These are phyloP conservation scores for Rhinichthys klamathensis DNA, from an alignment of 2,113 vertebrate genomes.

Conservation along the genomic window DNA sequence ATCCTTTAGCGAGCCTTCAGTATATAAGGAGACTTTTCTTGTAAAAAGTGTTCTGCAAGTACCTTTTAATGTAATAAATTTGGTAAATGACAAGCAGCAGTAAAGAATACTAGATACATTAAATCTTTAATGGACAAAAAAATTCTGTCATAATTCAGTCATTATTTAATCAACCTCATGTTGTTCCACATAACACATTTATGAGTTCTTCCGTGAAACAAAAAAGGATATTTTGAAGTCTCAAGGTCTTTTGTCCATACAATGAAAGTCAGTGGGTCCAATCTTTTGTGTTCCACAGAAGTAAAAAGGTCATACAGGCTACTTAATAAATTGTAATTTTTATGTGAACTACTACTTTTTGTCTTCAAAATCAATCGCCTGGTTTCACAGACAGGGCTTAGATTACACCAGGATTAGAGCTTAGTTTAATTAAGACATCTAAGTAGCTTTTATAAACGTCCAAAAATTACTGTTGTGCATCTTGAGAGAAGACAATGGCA, in stretches of 20 bases:
- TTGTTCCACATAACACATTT: background rate
- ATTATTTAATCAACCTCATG: background rate
- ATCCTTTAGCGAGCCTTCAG: too few species aligned
- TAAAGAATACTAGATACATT: background rate
- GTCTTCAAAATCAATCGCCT: too few species aligned
- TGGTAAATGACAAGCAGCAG: background rate
- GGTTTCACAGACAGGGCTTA: too few species aligned
- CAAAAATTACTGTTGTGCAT: too few species aligned
- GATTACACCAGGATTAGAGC: too few species aligned
- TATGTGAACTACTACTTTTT: background rate
- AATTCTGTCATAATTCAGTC: too few species aligned
- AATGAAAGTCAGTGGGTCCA: background rate
- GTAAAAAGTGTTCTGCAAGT: too few species aligned
- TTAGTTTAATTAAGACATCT: too few species aligned
- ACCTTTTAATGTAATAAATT: background rate
- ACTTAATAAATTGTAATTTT: background rate
- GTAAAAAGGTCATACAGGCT: too few species aligned
- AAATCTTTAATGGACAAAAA: background rate
- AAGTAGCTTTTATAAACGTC: too few species aligned
- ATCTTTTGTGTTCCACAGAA: background rate
- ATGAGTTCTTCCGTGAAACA: background rate
- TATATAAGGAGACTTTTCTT: too few species aligned
- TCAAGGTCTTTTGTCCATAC: background rate
- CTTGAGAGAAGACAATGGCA: too few species aligned
- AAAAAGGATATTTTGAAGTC: background rate